Percentiles rank a stretch among this genome's conserved stretches.
These are phyloP conservation scores for Philaenus spumarius DNA, from an alignment of 1,140 invertebrate species.

Conservation along the genomic window DNA sequence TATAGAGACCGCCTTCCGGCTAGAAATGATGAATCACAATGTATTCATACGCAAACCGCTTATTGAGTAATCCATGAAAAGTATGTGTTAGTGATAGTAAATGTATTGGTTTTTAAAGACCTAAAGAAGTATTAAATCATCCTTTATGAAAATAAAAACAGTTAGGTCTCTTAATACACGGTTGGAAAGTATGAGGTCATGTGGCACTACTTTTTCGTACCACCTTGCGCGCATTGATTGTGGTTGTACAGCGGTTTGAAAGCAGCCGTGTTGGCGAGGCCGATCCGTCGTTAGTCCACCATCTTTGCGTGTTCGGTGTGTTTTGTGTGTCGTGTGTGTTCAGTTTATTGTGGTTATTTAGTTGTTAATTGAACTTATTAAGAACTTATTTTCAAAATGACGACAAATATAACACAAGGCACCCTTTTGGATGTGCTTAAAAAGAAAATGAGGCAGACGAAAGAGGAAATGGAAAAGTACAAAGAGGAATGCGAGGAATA, in stretches of 20 bases:
- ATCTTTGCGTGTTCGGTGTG: slow-evolving; percentile 9
- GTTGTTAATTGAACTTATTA: slow-evolving; percentile 12
- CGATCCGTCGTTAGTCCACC: slow-evolving; percentile 5
- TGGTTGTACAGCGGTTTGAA: background rate
- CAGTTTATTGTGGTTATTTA: slow-evolving; percentile 5
- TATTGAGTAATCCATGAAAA: too few relatives aligned
- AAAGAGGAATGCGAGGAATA: slow-evolving; percentile 93
- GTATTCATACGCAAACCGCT: too few relatives aligned
- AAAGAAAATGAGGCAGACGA: slow-evolving; percentile 98
- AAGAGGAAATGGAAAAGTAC: slow-evolving; percentile 96
- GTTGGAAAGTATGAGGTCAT: background rate
- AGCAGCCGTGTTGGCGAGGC: slow-evolving; percentile 12
- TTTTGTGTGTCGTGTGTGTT: slow-evolving; percentile 8
- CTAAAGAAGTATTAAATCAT: too few relatives aligned
- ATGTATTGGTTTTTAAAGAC: too few relatives aligned
- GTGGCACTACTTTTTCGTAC: slow-evolving; percentile 19
- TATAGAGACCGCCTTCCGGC: too few relatives aligned
- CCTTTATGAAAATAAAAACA: too few relatives aligned
- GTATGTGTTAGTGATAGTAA: too few relatives aligned
- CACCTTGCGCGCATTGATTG: slow-evolving; percentile 19
- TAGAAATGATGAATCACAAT: too few relatives aligned
- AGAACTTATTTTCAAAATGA: slow-evolving; percentile 52
- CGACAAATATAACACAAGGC: slow-evolving; percentile 77
- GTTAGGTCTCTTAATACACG: background rate
- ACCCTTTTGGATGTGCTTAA: slow-evolving; percentile 92